A percentile compares a stretch with the other conserved stretches of the same genome.
These are phyloP conservation scores for Psettodes erumei DNA, from an alignment of 2,113 vertebrate genomes.

Conservation along the genomic window DNA sequence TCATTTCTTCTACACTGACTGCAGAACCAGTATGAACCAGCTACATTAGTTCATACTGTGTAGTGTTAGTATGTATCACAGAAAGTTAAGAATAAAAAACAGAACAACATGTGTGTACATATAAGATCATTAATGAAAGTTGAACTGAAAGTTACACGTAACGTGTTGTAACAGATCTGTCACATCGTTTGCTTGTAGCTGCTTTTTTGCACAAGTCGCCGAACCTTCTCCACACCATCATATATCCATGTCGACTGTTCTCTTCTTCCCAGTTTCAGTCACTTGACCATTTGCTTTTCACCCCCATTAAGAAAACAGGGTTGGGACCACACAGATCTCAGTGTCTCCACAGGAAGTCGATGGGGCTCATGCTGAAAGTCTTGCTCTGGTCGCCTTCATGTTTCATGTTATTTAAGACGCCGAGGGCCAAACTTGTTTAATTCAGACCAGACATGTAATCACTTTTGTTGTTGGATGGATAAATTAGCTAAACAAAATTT, in stretches of 20 bases:
- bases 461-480: conserved; percentile 15
- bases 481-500: background rate
- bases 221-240: background rate
- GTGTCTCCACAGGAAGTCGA: conserved; percentile 19
- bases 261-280: background rate
- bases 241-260: background rate
- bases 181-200: too few species aligned
- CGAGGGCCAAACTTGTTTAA: background rate
- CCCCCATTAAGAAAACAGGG: conserved; percentile 16
- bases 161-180: too few species aligned
- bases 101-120: too few species aligned
- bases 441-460: background rate
- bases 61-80: too few species aligned
- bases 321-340: conserved; percentile 23
- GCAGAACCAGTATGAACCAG: too few species aligned
- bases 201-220: background rate
- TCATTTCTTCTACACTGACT: too few species aligned
- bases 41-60: too few species aligned
- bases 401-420: background rate
- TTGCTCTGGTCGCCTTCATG: background rate
- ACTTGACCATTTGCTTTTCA: conserved; percentile 18
- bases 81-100: too few species aligned
- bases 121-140: too few species aligned
- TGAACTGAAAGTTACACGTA: too few species aligned
- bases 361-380: background rate